Conservation (phyloP, 2,113 vertebrate genomes). For the Brachionichthys hirsutus region DNA sequence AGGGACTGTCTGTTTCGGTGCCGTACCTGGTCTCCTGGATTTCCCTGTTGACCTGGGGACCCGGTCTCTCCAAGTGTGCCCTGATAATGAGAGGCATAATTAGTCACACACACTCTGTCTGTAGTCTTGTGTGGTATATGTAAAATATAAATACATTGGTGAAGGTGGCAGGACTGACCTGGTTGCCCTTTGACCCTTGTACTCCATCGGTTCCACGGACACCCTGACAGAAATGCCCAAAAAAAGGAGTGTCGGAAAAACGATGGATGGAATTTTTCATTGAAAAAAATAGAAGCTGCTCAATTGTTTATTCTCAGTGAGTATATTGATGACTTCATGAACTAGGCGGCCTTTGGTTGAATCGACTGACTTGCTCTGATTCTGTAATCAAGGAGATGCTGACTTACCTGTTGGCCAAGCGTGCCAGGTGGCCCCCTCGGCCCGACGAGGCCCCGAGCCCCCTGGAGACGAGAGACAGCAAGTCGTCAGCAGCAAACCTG, state of each 20-base stretch:
- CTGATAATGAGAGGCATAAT: conserved; percentile 63
- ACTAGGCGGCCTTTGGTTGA: conserved; percentile 14
- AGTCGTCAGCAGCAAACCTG: conserved; percentile 47
- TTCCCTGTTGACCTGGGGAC: conserved; percentile 89
- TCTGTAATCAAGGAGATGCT: conserved; percentile 21
- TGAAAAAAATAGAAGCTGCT: neutral
- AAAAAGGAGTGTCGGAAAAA: conserved; percentile 5
- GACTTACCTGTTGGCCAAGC: conserved; percentile 81
- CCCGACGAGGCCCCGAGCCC: conserved; percentile 83
- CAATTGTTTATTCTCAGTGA: conserved; percentile 24
- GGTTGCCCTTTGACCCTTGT: conserved; percentile 86
- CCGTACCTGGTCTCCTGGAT: conserved; percentile 85
- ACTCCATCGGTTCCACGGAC: conserved; percentile 81
- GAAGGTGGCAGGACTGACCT: conserved; percentile 71
- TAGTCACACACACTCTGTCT: conserved; percentile 6
- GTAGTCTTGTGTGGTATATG: neutral
- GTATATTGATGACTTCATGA: conserved; percentile 16
- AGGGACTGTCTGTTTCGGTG: neutral
- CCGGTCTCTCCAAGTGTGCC: conserved; percentile 86
- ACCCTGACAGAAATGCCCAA: conserved; percentile 74
- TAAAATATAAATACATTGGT: neutral
- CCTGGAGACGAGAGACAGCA: conserved; percentile 77
- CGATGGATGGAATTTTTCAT: conserved; percentile 6
- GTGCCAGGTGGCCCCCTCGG: conserved; percentile 81
- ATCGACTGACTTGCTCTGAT: conserved; percentile 37